Conservation (phyloP, 1,140 invertebrate genomes). For the Whitmania pigra region DNA sequence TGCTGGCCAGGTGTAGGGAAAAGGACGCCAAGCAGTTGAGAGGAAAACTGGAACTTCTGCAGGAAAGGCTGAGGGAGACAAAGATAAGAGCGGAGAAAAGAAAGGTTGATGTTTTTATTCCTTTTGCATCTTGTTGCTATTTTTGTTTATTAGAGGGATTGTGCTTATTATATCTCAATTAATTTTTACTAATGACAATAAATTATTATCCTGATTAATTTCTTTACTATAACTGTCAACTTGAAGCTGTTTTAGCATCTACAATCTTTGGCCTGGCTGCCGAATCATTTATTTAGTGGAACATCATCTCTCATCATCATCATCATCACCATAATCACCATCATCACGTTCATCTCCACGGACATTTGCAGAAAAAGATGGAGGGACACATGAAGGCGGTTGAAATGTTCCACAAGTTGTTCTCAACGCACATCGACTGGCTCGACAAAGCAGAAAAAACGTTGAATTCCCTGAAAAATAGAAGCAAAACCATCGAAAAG, state of each 20-base stretch:
- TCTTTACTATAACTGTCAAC: too few relatives aligned
- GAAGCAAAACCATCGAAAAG: conserved; percentile 80
- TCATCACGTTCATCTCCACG: too few relatives aligned
- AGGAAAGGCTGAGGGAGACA: conserved; percentile 81
- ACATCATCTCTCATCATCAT: too few relatives aligned
- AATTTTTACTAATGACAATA: too few relatives aligned
- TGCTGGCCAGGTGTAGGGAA: conserved; percentile 64
- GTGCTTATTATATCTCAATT: not conserved
- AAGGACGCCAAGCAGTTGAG: conserved; percentile 66
- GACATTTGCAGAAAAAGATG: conserved; percentile 60
- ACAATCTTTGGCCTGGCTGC: too few relatives aligned
- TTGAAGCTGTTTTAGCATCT: too few relatives aligned
- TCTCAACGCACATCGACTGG: conserved; percentile 85
- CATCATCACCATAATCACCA: too few relatives aligned
- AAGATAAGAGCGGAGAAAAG: conserved; percentile 73
- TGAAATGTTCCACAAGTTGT: conserved; percentile 83
- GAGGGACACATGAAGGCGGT: conserved; percentile 93
- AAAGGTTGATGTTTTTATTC: conserved; percentile 29
- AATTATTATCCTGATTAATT: too few relatives aligned
- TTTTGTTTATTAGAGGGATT: not conserved
- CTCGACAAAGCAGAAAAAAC: conserved; percentile 82
- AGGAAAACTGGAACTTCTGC: conserved; percentile 74
- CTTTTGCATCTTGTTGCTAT: not conserved
- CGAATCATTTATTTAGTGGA: not conserved
- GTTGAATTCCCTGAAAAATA: conserved; percentile 65